phyloP scores from a whole-genome alignment of 2,888 invertebrate genomes.

The Tribolium freemani region DNA sequence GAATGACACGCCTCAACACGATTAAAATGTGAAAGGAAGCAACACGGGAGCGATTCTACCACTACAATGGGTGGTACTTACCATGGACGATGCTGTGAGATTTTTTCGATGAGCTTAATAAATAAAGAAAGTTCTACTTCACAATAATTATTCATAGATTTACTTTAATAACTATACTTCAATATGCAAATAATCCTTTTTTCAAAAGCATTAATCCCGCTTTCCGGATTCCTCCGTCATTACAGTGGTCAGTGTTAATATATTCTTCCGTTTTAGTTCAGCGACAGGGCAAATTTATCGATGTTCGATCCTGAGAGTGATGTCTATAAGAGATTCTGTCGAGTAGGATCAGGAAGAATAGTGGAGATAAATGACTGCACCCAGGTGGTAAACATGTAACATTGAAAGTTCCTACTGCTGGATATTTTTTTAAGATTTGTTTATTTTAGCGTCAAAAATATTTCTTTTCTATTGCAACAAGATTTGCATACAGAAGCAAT shows the following conservation, averaged over 20 bases:
- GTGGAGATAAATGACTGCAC: conserved; percentile 57
- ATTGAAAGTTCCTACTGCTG: no score
- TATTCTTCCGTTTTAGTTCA: conserved; percentile 56
- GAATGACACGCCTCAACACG: conserved; percentile 52
- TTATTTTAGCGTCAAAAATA: no score
- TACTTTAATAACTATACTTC: conserved; percentile 21
- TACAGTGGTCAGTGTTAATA: conserved; percentile 53
- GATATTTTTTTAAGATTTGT: no score
- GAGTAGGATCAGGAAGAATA: conserved; percentile 51
- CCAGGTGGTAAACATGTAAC: conserved; percentile 57
- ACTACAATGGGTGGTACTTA: conserved; percentile 21
- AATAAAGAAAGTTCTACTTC: not conserved
- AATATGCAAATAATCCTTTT: conserved; percentile 11
- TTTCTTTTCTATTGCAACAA: no score
- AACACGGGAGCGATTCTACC: conserved; percentile 33
- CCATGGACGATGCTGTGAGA: not conserved
- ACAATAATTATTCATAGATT: conserved; percentile 7
- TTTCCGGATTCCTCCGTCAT: conserved; percentile 54
- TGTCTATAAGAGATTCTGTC: conserved; percentile 42
- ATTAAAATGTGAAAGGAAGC: conserved; percentile 51
- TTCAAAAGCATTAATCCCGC: not conserved
- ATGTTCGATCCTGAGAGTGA: conserved; percentile 46
- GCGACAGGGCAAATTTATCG: conserved; percentile 58
- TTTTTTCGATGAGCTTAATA: not conserved
- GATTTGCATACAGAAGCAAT: no score